phyloP scores from a whole-genome alignment of 2,113 vertebrate species.

The Galeopterus variegatus region DNA sequence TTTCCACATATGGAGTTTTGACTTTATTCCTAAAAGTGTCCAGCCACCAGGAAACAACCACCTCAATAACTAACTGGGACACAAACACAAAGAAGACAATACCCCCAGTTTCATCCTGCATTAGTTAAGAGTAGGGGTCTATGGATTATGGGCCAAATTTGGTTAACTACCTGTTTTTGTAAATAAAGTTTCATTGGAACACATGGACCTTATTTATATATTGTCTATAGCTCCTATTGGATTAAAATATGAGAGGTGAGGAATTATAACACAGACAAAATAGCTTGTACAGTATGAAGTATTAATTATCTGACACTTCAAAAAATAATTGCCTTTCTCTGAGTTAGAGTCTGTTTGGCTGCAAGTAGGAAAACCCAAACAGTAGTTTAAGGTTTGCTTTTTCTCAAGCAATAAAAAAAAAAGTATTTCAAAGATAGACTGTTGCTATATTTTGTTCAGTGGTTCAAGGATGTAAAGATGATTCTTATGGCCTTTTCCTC shows the following conservation, averaged over 20 bases:
- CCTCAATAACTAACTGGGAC: not conserved
- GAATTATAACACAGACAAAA: not conserved
- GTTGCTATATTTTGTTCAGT: not conserved
- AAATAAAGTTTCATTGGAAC: not conserved
- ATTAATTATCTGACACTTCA: not conserved
- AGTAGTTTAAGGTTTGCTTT: not conserved
- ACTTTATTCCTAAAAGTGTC: not conserved
- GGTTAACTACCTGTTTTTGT: not conserved
- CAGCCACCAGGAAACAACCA: not conserved
- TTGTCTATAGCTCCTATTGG: not conserved
- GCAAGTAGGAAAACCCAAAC: not conserved
- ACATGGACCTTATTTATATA: not conserved
- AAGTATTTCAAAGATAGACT: not conserved
- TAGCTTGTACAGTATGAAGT: not conserved
- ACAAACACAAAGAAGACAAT: not conserved
- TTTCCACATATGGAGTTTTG: not conserved
- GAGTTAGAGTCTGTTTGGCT: not conserved
- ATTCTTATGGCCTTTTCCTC: not conserved
- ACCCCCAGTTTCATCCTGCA: not conserved
- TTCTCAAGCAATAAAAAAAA: not conserved
- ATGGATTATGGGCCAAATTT: not conserved
- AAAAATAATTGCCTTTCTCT: not conserved
- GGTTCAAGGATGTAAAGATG: not conserved
- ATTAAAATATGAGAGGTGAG: not conserved
- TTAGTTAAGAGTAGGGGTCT: not conserved